Base-by-base conservation (phyloP, 2,797 vertebrate genomes). In the Propithecus perrieri region DNA sequence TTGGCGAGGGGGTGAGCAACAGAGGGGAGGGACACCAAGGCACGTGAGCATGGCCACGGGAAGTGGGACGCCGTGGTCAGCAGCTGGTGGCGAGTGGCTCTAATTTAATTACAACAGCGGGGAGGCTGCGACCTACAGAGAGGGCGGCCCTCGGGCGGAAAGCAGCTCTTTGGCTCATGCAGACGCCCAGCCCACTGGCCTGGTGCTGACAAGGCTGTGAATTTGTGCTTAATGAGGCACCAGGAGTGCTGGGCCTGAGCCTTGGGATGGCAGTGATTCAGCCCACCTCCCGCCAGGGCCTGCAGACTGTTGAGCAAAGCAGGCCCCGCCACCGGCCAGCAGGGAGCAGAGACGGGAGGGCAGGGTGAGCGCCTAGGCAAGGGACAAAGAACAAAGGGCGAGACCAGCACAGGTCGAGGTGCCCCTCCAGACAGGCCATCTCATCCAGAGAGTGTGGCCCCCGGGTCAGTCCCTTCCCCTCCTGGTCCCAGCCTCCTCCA, bases 81-180 rank as follows among this genome's bases (percentile, higher is more conserved):
- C 95, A 95, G 95, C 84, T 97, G 97, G 78, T 78, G 12, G 35
- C 35, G 67, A 91, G 46, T 90, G 92, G 88, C 81, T 28, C 67
- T 96, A 86, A 98, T 97, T 98, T 94, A 96, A 46, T 98, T 80
- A 96, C 0, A 79, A 15, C 43, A 4, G 2, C 15, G 41, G 83
- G 18, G 65, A 78, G 67, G 63, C 46, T 76, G 79, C 67, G 17
- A 89, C 97, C 97, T 85, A 83, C 0, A 0, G 91, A 96, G 78
- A 91, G 41, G 55, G 30, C 80, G 75, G 41, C 75, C 78, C n/a
- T 75, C 12, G 57, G 93, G 83, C 78, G 76, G 24, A 89, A 96
- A 96, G 92, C 94, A 79, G 76, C 89, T 94, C 28, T n/a, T 91
- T 93, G 95, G 63, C 97, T 96, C 93, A 55, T 95, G 72, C 74